phyloP scores from a whole-genome alignment of 2,888 invertebrate genomes.

The Stegana nigrithorax region DNA sequence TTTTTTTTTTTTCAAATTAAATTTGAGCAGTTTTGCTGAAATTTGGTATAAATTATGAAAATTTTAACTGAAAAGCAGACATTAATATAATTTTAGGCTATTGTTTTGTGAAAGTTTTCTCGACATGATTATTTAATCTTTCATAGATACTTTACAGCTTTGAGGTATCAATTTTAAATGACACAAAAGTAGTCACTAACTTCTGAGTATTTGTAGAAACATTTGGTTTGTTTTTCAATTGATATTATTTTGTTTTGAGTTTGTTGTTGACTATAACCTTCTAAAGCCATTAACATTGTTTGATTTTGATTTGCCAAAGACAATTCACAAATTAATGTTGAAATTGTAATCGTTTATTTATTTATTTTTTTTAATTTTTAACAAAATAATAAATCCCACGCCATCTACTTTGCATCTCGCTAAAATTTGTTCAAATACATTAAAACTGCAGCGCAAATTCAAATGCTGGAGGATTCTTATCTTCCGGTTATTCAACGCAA shows the following conservation, averaged over 20 bases:
- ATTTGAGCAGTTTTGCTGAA: no score
- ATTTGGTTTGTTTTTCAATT: background rate
- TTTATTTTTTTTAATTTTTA: constrained; percentile 22
- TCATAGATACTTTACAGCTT: background rate
- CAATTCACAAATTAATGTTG: constrained; percentile 17
- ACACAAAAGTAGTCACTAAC: no score
- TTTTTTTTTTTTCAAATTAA: constrained; percentile 4
- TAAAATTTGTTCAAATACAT: background rate
- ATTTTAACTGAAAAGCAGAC: no score
- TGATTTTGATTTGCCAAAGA: constrained; percentile 14
- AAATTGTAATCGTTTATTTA: constrained; percentile 29
- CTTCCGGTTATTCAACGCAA: constrained; percentile 68
- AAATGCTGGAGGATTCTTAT: constrained; percentile 69
- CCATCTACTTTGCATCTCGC: no score
- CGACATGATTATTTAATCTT: background rate
- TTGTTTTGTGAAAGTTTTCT: no score
- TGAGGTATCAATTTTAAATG: no score
- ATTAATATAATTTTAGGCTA: no score
- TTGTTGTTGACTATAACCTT: no score
- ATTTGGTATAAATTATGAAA: no score
- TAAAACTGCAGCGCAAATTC: constrained; percentile 65
- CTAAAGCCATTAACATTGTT: constrained; percentile 17
- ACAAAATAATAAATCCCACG: constrained; percentile 8
- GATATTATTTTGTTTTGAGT: constrained; percentile 6
- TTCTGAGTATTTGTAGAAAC: background rate